Conservation (phyloP, 2,888 invertebrate species). For the Drosophila mercatorum region DNA sequence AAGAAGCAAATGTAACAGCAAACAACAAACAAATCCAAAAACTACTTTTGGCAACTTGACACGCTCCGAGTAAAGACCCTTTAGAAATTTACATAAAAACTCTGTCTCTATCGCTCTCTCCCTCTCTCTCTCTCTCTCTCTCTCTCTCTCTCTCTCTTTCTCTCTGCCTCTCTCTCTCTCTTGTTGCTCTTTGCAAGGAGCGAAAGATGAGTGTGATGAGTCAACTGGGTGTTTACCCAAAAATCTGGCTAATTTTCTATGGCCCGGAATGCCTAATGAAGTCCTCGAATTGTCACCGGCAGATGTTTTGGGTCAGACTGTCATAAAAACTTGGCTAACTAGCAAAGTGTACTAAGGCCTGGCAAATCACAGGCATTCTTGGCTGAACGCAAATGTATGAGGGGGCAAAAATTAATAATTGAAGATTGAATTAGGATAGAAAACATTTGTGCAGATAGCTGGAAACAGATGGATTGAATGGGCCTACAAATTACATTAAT, state of each 20-base stretch:
- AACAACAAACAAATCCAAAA: conserved; percentile 55
- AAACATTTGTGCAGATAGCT: not conserved
- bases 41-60: conserved; percentile 59
- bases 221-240: conserved; percentile 5
- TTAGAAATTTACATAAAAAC: conserved; percentile 53
- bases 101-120: not conserved
- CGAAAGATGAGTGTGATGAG: conserved; percentile 7
- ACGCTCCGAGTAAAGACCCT: conserved; percentile 38
- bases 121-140: not conserved
- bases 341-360: not conserved
- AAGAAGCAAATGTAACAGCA: conserved; percentile 34
- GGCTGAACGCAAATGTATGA: not conserved
- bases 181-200: not conserved
- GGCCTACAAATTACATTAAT: not conserved
- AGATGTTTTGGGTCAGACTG: conserved; percentile 24
- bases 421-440: conserved; percentile 1
- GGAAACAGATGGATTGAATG: not conserved
- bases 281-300: conserved; percentile 39
- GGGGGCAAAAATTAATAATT: not conserved
- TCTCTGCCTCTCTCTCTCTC: not conserved
- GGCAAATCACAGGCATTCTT: not conserved
- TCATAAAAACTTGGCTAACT: conserved; percentile 11
- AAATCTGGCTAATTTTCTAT: conserved; percentile 54
- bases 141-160: not conserved
- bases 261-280: conserved; percentile 55